Base-by-base conservation (phyloP, 1,140 invertebrate genomes). In the Metopolophium dirhodum region DNA sequence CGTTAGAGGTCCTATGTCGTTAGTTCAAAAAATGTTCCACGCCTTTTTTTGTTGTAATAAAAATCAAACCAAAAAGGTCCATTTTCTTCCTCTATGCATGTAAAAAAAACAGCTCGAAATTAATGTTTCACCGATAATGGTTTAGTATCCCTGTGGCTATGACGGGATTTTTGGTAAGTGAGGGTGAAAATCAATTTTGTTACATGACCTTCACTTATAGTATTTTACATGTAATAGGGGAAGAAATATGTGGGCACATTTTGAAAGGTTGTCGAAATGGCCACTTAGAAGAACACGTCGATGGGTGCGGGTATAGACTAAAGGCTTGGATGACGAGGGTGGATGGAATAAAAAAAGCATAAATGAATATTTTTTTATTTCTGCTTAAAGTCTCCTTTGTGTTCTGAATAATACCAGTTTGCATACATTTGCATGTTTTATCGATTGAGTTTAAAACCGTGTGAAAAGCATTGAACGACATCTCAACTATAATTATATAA, bases 141-240 rank as follows among this genome's bases (percentile, higher is more conserved):
- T 85, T 86, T 54, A 85, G 82, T 85, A 54, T 85, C 47, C 68
- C 35, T 85, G 83, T 54, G 91, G 91, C 35, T 83, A 85, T 83
- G 77, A 93, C 37, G 82, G 82, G 82, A 93, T 93, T 83, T 93
- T 54, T 51, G 35, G 82, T 83, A 26, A 92, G 45, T n/a, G 49
- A 93, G 91, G 91, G 91, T 83, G 23, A 93, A 93, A 93, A 93
- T 93, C 91, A 93, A 86, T 93, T 93, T 93, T 54, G 49, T 93
- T 93, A 86, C 91, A 86, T 86, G 82, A 93, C 91, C 82, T 93
- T 83, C 35, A 86, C 35, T 41, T 57, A 86, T 85, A 93, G 91
- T 93, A 45, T 93, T 93, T 93, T 93, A 83, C 85, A 86, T 57
- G 45, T 37, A 85, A 86, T 86, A 57, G 77, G 82, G 91, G 68